Evolutionary conservation across 2,113 vertebrate species (phyloP), one percentile per base, ranked within the genome.

Genomic region (Sprattus sprattus): DNA sequence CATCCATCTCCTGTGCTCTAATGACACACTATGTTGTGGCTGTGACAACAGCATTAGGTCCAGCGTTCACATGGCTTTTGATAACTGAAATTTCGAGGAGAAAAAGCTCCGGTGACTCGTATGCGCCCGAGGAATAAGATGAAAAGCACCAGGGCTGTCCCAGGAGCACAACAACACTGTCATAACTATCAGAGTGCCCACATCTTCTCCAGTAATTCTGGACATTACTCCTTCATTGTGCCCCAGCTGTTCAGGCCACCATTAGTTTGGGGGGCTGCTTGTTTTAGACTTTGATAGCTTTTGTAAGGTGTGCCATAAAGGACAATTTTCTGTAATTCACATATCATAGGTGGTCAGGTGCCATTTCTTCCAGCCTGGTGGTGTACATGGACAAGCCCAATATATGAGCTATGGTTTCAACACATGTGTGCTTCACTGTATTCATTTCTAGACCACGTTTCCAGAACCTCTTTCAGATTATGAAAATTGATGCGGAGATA

Each of bases 11-110:
- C 91, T 82, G 89, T 25, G 91, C 89, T 90, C 89, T 95, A 95
- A 95, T 94, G 92, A 94, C 92, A 91, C 88, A 87, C 91, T 90
- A 86, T 92, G 92, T 86, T 89, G 89, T n/a, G 87, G 87, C 88
- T 81, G 89, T 84, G 92, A 92, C 92, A 89, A 90, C 88, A 84
- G 88, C 85, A 93, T 91, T 90, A 93, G 93, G 94, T 96, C 95
- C 96, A 96, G 96, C 96, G 96, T 97, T 97, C 96, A 97, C 93
- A 93, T 97, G 93, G 89, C 95, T 97, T 99, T 99, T 99, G 98
- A 99, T 98, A 96, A 88, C 95, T 94, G 95, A 97, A 97, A 97
- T 96, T 96, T 96, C 94, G 3, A 93, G 96, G 93, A 92, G 95
- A 94, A 97, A 95, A 83, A 91, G 91, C 94, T 93, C 92, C 95